Percentiles rank a stretch among this genome's conserved stretches.
These are phyloP conservation scores for Lepus americanus DNA, from an alignment of 2,113 vertebrate genomes.

Conservation along the genomic window DNA sequence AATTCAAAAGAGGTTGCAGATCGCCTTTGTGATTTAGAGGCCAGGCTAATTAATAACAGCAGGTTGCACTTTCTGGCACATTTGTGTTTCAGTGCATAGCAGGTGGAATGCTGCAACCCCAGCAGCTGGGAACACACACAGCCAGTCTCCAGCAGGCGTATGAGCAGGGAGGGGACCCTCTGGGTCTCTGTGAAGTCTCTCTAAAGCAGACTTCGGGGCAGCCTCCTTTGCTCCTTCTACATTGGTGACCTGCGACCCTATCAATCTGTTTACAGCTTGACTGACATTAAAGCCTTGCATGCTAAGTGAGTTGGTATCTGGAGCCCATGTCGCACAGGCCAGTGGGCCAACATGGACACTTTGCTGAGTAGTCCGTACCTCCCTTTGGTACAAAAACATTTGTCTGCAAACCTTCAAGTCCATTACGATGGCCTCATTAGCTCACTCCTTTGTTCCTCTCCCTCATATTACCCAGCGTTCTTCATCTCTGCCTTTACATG, in stretches of 20 bases:
- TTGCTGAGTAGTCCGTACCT: not conserved
- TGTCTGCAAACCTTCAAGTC: not conserved
- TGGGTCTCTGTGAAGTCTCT: not conserved
- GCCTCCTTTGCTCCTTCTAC: not conserved
- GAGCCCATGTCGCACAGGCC: not conserved
- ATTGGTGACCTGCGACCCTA: not conserved
- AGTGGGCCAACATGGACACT: not conserved
- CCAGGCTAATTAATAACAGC: not conserved
- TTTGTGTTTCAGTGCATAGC: not conserved
- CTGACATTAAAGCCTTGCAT: not conserved
- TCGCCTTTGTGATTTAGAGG: not conserved
- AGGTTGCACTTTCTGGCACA: not conserved
- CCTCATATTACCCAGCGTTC: not conserved
- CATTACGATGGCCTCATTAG: not conserved
- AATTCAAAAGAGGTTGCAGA: not conserved
- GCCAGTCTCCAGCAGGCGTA: too few species aligned
- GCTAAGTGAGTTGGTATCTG: not conserved
- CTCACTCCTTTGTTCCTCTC: conserved; percentile 48
- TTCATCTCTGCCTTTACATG: conserved; percentile 69
- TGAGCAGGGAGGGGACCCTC: not conserved
- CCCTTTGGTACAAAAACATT: not conserved
- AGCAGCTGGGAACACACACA: not conserved
- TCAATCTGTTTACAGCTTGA: not conserved
- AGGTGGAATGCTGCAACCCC: not conserved
- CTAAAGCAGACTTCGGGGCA: not conserved